Conservation (phyloP, 1,140 invertebrate genomes). For the Hyphantria cunea region DNA sequence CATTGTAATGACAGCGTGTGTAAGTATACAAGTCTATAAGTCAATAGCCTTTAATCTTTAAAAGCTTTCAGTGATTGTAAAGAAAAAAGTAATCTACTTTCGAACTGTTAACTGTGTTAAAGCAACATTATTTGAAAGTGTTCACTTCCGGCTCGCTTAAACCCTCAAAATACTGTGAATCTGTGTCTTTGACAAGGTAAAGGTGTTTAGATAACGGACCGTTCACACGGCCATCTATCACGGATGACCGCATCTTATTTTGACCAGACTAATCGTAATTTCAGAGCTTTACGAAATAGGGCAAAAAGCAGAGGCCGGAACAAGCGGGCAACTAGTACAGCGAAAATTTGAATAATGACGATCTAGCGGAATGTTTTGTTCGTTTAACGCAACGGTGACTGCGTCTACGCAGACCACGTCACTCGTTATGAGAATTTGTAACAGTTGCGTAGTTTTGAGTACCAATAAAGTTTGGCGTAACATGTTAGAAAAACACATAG, state of each 20-base stretch:
- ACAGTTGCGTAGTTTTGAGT: constrained; percentile 33
- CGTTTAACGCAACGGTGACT: constrained; percentile 67
- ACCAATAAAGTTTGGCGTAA: not conserved
- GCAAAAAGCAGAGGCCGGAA: constrained; percentile 73
- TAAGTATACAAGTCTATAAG: not conserved
- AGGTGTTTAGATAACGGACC: constrained; percentile 63
- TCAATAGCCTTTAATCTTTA: too few relatives aligned
- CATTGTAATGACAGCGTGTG: too few relatives aligned
- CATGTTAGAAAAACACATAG: not conserved
- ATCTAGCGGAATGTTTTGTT: constrained; percentile 74
- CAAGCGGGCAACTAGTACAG: constrained; percentile 75
- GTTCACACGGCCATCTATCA: constrained; percentile 74
- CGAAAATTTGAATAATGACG: constrained; percentile 79
- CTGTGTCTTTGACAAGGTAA: constrained; percentile 38
- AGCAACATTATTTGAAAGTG: constrained; percentile 14
- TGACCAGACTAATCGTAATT: constrained; percentile 75
- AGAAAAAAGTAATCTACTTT: constrained; percentile 5
- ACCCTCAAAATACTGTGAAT: constrained; percentile 17
- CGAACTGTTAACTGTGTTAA: constrained; percentile 10
- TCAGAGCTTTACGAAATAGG: constrained; percentile 72
- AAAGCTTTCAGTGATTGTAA: not conserved
- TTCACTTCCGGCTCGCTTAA: constrained; percentile 13
- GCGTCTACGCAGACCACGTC: constrained; percentile 36
- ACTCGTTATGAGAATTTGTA: constrained; percentile 35
- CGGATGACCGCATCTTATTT: constrained; percentile 70